phyloP scores from a whole-genome alignment of 1,140 invertebrate species.

The Hormaphis cornu region DNA sequence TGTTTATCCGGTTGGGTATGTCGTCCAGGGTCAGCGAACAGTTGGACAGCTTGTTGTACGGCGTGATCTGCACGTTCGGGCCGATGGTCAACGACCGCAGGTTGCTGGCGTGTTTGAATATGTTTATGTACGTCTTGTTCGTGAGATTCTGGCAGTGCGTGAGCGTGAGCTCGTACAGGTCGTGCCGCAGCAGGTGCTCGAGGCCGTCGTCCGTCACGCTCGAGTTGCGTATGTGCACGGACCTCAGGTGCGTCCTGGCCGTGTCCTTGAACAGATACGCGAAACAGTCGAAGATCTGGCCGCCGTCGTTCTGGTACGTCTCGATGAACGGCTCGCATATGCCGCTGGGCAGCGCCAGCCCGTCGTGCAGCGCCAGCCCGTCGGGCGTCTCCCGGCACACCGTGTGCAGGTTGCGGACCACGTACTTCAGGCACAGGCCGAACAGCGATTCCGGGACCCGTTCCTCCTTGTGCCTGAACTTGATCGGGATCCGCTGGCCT shows the following conservation, averaged over 20 bases:
- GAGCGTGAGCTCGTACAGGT: conserved; percentile 61
- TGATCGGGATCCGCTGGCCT: not conserved
- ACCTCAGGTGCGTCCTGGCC: conserved; percentile 55
- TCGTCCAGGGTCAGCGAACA: conserved; percentile 38
- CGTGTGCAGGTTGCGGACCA: not conserved
- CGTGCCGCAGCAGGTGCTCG: conserved; percentile 56
- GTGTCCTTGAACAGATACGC: conserved; percentile 62
- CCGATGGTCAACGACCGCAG: conserved; percentile 43
- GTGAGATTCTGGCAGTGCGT: conserved; percentile 60
- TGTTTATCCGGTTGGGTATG: conserved; percentile 43
- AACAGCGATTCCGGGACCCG: conserved; percentile 24
- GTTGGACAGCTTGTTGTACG: conserved; percentile 2
- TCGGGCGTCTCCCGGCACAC: not conserved
- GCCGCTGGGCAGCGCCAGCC: conserved; percentile 55
- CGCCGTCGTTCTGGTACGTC: conserved; percentile 48
- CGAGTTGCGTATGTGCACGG: conserved; percentile 59
- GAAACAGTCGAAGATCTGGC: conserved; percentile 50
- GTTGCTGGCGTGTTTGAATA: conserved; percentile 46
- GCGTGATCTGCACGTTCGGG: conserved; percentile 34
- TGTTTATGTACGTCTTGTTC: conserved; percentile 47
- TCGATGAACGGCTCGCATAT: conserved; percentile 61
- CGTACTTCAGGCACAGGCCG: conserved; percentile 15
- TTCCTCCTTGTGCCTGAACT: conserved; percentile 21
- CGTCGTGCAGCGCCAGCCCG: conserved; percentile 38
- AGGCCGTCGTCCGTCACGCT: conserved; percentile 60